Evolutionary conservation across 1,140 invertebrate species (phyloP), one percentile per base, ranked within the genome.

Genomic region (Drosophila triauraria): DNA sequence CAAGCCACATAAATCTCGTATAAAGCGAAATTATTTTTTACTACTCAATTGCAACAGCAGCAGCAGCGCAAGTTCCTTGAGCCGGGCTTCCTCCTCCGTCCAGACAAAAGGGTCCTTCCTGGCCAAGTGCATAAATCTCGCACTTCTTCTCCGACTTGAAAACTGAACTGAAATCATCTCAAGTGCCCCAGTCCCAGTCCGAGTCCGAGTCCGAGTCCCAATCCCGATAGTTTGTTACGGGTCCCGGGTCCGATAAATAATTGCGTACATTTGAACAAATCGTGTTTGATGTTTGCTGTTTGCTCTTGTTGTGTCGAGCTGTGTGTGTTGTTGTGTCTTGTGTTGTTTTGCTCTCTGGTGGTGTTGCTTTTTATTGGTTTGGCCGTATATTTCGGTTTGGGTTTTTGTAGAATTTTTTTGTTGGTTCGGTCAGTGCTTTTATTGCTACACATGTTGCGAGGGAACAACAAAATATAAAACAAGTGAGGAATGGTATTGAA

Each of bases 241-340:
- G 56, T 76, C 63, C 56, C 44, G 38, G 62, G 58, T 82, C 81
- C 82, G 84, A 85, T 91, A 91, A 91, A 91, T 91, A 91, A 91
- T 91, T 91, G 88, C 88, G 81, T 88, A 91, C 88, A 91, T 91
- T 91, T 91, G 81, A 79, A 77, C 81, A 91, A 91, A 91, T 88
- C 84, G 84, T 91, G 88, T 91, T 91, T 91, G 88, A 91, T 84
- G 88, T 91, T 91, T 91, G 82, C 79, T 80, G 75, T 80, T 83
- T 85, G 78, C 81, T 81, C 70, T 80, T 70, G 69, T 81, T 85
- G 75, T 72, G 62, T 82, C 51, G 62, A 69, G 30, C 63, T 68
- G 60, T 72, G 42, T 46, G 56, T 62, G n/a, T 51, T 61, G 59
- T 51, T 32, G 44, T 65, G 65, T 32, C 32, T 68, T 15, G 48